Conservation (phyloP, 2,113 vertebrate genomes). For the Rhinopomastus cyanomelas region DNA sequence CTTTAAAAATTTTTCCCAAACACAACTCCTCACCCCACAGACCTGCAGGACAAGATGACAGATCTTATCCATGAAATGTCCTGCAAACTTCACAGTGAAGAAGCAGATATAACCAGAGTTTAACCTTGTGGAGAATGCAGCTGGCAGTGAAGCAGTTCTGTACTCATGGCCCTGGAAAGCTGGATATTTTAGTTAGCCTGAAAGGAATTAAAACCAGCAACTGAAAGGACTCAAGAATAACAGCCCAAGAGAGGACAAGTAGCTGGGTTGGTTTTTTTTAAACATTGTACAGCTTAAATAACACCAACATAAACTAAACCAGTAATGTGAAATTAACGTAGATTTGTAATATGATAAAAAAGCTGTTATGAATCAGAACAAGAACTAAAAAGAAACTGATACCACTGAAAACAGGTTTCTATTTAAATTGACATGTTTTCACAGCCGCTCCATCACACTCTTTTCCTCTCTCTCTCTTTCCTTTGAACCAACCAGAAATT, state of each 20-base stretch:
- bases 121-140: background rate
- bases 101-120: background rate
- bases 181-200: background rate
- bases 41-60: background rate
- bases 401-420: constrained; percentile 34
- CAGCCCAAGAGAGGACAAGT: background rate
- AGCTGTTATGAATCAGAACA: constrained; percentile 56
- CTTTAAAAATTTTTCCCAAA: background rate
- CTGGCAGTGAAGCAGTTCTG: background rate
- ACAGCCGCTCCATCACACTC: background rate
- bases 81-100: background rate
- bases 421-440: constrained; percentile 46
- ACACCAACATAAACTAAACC: constrained; percentile 23
- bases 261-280: background rate
- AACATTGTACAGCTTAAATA: constrained; percentile 24
- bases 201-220: background rate
- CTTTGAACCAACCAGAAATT: background rate
- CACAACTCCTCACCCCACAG: background rate
- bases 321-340: constrained; percentile 26
- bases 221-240: background rate
- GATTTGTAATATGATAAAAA: constrained; percentile 29
- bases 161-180: background rate
- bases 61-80: background rate
- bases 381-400: constrained; percentile 28
- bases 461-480: background rate